phyloP scores from a whole-genome alignment of 2,797 vertebrate species.

The Acrocephalus scirpaceus region DNA sequence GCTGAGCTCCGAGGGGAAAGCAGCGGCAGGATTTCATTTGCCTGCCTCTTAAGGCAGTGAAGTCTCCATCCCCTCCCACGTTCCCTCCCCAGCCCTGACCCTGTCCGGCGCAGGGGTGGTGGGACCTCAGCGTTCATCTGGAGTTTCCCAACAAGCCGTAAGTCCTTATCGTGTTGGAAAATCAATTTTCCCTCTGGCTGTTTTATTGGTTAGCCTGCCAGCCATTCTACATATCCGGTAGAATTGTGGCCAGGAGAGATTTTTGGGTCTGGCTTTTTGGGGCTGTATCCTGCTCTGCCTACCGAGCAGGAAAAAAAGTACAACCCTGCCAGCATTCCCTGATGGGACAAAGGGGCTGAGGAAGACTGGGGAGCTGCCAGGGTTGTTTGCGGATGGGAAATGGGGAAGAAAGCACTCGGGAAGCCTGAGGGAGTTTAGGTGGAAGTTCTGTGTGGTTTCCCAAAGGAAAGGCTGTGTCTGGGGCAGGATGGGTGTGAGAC shows the following conservation, averaged over 20 bases:
- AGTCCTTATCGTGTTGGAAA: constrained; percentile 7
- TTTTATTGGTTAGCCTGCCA: not conserved
- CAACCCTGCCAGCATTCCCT: not conserved
- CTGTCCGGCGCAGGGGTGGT: not conserved
- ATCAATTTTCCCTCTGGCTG: not conserved
- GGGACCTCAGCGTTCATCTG: constrained; percentile 9
- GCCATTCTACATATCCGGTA: fast-evolving
- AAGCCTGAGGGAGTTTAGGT: not conserved
- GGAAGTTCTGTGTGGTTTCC: not conserved
- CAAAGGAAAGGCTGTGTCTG: not conserved
- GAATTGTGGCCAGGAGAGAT: not conserved
- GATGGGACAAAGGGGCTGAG: not conserved
- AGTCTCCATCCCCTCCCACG: constrained; percentile 30
- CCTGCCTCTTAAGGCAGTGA: constrained; percentile 63
- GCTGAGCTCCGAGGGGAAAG: not conserved
- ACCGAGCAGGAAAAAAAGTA: not conserved
- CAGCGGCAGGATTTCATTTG: not conserved
- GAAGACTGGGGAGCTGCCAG: not conserved
- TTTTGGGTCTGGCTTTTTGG: not conserved
- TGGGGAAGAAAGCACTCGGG: not conserved
- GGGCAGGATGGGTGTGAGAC: fast-evolving
- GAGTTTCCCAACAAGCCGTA: constrained; percentile 21
- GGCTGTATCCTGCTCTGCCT: not conserved
- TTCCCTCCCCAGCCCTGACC: not conserved
- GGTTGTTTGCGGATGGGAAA: not conserved